Evolutionary conservation across 2,888 invertebrate genomes (phyloP).

Genomic region (Folsomia candida): DNA sequence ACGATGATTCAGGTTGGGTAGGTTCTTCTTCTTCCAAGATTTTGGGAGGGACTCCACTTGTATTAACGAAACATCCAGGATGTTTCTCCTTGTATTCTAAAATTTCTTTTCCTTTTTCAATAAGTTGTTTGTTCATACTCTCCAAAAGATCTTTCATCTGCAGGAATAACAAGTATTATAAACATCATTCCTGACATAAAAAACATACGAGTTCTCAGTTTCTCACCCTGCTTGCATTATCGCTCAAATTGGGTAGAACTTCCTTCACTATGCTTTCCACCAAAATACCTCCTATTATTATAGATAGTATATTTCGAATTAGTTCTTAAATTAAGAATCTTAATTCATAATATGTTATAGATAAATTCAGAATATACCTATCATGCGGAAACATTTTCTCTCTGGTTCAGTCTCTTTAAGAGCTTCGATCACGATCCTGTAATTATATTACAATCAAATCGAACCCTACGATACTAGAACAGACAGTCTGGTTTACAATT

Average conservation of each 20-base stretch:
- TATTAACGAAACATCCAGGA: conserved; percentile 9
- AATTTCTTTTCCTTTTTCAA: conserved; percentile 82
- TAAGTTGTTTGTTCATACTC: conserved; percentile 74
- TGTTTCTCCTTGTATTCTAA: conserved; percentile 84
- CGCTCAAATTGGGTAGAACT: conserved; percentile 77
- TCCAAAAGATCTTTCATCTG: conserved; percentile 76
- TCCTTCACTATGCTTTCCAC: conserved; percentile 90
- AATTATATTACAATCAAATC: conserved; percentile 39
- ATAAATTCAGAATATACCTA: too few relatives aligned
- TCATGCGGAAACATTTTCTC: conserved; percentile 86
- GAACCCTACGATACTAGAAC: not conserved
- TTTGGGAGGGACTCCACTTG: conserved; percentile 67
- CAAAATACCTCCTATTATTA: conserved; percentile 87
- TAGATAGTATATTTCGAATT: too few relatives aligned
- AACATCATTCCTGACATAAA: too few relatives aligned
- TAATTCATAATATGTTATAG: too few relatives aligned
- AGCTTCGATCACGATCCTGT: conserved; percentile 90
- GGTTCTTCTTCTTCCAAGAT: conserved; percentile 43
- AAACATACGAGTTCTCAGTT: conserved; percentile 16
- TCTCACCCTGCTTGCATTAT: conserved; percentile 70
- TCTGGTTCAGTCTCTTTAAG: conserved; percentile 77
- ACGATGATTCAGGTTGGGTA: not conserved
- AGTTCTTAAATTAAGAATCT: too few relatives aligned
- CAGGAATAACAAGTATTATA: too few relatives aligned
- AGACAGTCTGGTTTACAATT: too few relatives aligned